Evolutionary conservation across 2,797 vertebrate genomes (phyloP).

Genomic region (Falco cherrug): DNA sequence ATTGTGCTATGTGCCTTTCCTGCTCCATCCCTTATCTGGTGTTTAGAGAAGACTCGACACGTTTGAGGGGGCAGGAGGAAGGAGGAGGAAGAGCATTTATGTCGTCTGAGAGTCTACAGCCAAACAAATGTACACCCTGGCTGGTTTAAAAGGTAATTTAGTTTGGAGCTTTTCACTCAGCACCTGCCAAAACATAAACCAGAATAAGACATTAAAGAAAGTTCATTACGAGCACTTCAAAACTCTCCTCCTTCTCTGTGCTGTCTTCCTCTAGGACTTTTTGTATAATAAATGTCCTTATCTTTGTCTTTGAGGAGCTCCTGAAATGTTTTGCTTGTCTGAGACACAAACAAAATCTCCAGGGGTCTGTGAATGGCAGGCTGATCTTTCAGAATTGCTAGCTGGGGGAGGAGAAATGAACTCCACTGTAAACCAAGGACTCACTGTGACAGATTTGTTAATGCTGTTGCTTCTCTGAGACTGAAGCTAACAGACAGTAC

Average conservation of each 20-base stretch:
- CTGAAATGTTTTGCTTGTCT: not conserved
- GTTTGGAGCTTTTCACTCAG: slow-evolving; percentile 59
- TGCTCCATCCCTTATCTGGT: not conserved
- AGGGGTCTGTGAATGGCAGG: not conserved
- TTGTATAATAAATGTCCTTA: not conserved
- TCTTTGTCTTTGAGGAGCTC: not conserved
- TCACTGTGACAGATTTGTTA: not conserved
- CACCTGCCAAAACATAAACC: slow-evolving; percentile 43
- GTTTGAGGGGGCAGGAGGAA: not conserved
- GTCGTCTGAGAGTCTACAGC: not conserved
- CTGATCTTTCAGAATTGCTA: not conserved
- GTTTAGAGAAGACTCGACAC: not conserved
- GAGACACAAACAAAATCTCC: not conserved
- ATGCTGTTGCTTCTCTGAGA: not conserved
- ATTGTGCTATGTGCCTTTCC: not conserved
- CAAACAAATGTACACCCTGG: not conserved
- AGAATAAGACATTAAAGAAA: slow-evolving; percentile 5
- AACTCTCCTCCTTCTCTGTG: not conserved
- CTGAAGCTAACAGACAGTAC: not conserved
- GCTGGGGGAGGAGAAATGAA: not conserved
- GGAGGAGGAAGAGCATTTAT: not conserved
- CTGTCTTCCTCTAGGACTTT: not conserved
- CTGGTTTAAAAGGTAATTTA: slow-evolving; percentile 64
- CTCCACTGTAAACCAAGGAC: not conserved
- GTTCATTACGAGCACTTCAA: not conserved